Evolutionary conservation across 2,113 vertebrate species (phyloP).

Genomic region (Notechis scutatus): DNA sequence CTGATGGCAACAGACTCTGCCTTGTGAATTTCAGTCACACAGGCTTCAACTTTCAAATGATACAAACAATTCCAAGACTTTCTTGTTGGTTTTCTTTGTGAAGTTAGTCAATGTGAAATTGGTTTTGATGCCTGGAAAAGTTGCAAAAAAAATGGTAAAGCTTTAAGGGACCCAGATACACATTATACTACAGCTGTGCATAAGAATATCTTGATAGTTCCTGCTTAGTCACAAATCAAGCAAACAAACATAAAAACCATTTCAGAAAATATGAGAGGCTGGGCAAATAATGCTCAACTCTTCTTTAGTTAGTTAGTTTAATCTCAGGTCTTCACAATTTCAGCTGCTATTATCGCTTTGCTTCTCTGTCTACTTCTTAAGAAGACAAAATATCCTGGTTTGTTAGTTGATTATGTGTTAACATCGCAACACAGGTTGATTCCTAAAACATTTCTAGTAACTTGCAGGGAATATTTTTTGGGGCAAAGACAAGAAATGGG

Average conservation of each 20-base stretch:
- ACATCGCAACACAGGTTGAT: not conserved
- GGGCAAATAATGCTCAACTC: not conserved
- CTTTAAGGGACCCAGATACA: not conserved
- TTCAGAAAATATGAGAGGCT: not conserved
- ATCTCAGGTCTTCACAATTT: not conserved
- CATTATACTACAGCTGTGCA: not conserved
- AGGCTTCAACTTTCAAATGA: conserved; percentile 32
- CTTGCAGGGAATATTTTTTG: not conserved
- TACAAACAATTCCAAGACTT: conserved; percentile 19
- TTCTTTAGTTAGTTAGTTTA: not conserved
- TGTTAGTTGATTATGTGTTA: not conserved
- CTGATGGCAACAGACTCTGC: conserved; percentile 23
- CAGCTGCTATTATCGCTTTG: not conserved
- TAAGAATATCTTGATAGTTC: not conserved
- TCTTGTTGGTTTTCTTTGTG: conserved; percentile 22
- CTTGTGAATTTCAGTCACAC: conserved; percentile 34
- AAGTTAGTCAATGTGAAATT: conserved; percentile 20
- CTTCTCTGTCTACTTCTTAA: not conserved
- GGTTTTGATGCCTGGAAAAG: conserved; percentile 24
- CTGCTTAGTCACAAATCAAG: not conserved
- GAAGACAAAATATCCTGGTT: not conserved
- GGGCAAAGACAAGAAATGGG: not conserved
- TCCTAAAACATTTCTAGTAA: not conserved
- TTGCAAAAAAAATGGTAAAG: not conserved
- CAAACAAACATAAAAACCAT: not conserved